A percentile compares a stretch with the other conserved stretches of the same genome.
Evolutionary conservation across 2,888 invertebrate species (phyloP).

Genomic region (Synergus gifuensis): DNA sequence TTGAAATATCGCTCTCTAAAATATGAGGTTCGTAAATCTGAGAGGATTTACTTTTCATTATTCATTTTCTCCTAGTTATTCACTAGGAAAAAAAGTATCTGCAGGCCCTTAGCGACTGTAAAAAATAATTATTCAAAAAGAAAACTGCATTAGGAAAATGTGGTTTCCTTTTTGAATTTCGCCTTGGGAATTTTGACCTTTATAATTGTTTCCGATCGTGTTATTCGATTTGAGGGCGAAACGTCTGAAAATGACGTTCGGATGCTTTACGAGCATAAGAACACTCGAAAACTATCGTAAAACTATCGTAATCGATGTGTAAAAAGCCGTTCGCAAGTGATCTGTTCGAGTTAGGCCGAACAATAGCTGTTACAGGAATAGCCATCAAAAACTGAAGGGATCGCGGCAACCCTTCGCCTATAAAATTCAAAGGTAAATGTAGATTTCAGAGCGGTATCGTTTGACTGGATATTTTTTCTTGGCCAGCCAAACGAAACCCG

Average conservation of each 20-base stretch:
- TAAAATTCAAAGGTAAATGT: constrained; percentile 73
- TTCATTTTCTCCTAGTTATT: no score
- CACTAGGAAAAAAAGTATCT: no score
- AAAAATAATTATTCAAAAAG: no score
- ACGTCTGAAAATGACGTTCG: constrained; percentile 48
- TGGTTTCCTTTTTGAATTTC: neutral
- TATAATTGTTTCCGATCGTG: constrained; percentile 1
- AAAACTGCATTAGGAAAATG: no score
- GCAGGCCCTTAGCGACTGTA: no score
- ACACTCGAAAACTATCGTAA: constrained; percentile 69
- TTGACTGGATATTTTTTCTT: constrained; percentile 62
- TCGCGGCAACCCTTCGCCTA: constrained; percentile 60
- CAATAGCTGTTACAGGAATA: constrained; percentile 72
- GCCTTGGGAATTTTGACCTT: neutral
- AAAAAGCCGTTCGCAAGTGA: constrained; percentile 64
- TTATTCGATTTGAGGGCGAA: constrained; percentile 47
- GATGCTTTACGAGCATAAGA: constrained; percentile 70
- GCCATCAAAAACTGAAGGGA: constrained; percentile 63
- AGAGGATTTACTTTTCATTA: no score
- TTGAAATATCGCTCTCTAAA: neutral
- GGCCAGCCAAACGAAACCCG: constrained; percentile 57
- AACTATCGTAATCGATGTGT: constrained; percentile 73
- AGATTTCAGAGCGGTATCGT: constrained; percentile 74
- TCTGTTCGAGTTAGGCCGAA: constrained; percentile 66
- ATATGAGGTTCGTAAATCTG: no score